phyloP scores from a whole-genome alignment of 2,888 invertebrate species.

The Ectropis crepuscularia region DNA sequence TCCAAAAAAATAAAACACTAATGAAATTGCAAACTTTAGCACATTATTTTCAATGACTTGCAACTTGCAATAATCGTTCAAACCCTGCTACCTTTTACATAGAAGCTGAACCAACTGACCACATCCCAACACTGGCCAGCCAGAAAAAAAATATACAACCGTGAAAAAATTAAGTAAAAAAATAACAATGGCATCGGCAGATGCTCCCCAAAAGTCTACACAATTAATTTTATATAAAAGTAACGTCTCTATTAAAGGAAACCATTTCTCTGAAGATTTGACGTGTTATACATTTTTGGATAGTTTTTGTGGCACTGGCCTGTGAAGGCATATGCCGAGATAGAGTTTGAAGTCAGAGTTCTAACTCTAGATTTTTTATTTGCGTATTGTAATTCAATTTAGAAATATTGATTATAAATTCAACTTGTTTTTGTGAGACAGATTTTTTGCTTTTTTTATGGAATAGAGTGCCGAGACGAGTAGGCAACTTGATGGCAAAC shows the following conservation, averaged over 20 bases:
- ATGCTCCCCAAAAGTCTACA: slow-evolving; percentile 62
- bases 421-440: too few relatives aligned
- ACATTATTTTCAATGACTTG: background rate
- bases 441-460: too few relatives aligned
- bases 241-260: slow-evolving; percentile 82
- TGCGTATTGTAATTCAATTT: too few relatives aligned
- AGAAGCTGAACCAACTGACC: slow-evolving; percentile 21
- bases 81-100: background rate
- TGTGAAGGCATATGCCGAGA: slow-evolving; percentile 23
- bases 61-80: background rate
- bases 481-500: too few relatives aligned
- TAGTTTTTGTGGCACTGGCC: slow-evolving; percentile 59
- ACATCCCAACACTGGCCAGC: slow-evolving; percentile 44
- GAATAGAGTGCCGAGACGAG: too few relatives aligned
- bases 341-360: slow-evolving; percentile 9
- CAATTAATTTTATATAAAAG: slow-evolving; percentile 80
- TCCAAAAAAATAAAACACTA: background rate
- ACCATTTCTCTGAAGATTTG: slow-evolving; percentile 79
- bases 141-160: slow-evolving; percentile 37
- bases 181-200: slow-evolving; percentile 70
- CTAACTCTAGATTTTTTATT: background rate
- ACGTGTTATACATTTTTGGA: slow-evolving; percentile 82
- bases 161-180: slow-evolving; percentile 48
- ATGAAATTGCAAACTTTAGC: background rate
- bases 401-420: too few relatives aligned